These are phyloP conservation scores for Macropus fuliginosus DNA, from an alignment of 2,797 vertebrate species.

Conservation along the genomic window DNA sequence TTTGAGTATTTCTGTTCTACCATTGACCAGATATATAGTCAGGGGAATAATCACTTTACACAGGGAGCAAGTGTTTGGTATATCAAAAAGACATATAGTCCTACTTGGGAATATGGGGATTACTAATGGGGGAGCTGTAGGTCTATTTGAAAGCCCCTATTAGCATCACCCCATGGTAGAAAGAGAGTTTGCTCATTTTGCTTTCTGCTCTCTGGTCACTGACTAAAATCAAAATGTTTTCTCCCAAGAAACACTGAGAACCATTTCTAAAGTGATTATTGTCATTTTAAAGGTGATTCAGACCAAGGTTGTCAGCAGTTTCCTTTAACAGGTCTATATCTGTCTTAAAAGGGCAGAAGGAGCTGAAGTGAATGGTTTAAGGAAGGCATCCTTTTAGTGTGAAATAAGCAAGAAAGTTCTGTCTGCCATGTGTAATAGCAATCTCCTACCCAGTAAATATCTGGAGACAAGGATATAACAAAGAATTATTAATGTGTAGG, in stretches of 20 bases:
- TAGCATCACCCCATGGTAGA: not conserved
- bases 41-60: not conserved
- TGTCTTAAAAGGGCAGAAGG: not conserved
- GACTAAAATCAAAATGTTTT: not conserved
- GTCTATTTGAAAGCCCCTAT: not conserved
- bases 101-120: not conserved
- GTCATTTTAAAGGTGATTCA: not conserved
- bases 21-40: not conserved
- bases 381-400: not conserved
- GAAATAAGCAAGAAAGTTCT: not conserved
- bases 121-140: not conserved
- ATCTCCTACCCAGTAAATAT: not conserved
- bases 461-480: not conserved
- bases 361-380: not conserved
- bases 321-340: not conserved
- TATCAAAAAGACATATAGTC: not conserved
- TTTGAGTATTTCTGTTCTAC: not conserved
- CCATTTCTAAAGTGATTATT: not conserved
- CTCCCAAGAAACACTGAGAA: not conserved
- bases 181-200: not conserved
- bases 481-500: slow-evolving; percentile 10
- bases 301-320: not conserved
- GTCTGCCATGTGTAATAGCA: not conserved
- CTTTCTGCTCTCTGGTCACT: not conserved
- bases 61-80: not conserved